These are phyloP conservation scores for Tenthredo scrophulariae DNA, from an alignment of 2,888 invertebrate species.

Conservation along the genomic window DNA sequence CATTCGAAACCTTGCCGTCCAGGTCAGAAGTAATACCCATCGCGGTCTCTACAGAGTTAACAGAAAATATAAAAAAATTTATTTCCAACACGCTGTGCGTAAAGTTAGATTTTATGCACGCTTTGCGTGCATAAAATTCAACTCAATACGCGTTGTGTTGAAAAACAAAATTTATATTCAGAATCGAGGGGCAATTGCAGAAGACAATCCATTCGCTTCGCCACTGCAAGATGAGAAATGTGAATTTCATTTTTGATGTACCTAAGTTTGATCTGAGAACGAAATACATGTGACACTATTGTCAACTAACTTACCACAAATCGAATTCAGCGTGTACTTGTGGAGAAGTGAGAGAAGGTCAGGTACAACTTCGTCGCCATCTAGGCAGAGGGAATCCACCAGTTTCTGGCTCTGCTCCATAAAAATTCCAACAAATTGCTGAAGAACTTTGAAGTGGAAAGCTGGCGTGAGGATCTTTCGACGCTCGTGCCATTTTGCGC, in stretches of 20 bases:
- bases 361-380: constrained; percentile 69
- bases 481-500: constrained; percentile 81
- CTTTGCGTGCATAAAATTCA: too few relatives aligned
- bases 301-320: constrained; percentile 81
- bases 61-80: background rate
- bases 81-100: too few relatives aligned
- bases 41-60: constrained; percentile 80
- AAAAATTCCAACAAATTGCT: constrained; percentile 76
- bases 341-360: constrained; percentile 81
- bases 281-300: too few relatives aligned
- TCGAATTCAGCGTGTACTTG: constrained; percentile 83
- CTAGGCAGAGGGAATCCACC: constrained; percentile 68
- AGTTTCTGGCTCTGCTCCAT: constrained; percentile 77
- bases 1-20: constrained; percentile 77
- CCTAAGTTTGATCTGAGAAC: too few relatives aligned
- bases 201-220: background rate
- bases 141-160: too few relatives aligned
- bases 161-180: background rate
- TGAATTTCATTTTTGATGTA: too few relatives aligned
- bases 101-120: too few relatives aligned
- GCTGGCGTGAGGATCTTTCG: constrained; percentile 83
- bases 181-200: background rate
- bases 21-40: constrained; percentile 84
- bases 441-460: constrained; percentile 83
- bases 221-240: too few relatives aligned